A percentile compares a stretch with the other conserved stretches of the same genome.
Conservation (phyloP, 2,888 invertebrate genomes). For the Ctena decussata region DNA sequence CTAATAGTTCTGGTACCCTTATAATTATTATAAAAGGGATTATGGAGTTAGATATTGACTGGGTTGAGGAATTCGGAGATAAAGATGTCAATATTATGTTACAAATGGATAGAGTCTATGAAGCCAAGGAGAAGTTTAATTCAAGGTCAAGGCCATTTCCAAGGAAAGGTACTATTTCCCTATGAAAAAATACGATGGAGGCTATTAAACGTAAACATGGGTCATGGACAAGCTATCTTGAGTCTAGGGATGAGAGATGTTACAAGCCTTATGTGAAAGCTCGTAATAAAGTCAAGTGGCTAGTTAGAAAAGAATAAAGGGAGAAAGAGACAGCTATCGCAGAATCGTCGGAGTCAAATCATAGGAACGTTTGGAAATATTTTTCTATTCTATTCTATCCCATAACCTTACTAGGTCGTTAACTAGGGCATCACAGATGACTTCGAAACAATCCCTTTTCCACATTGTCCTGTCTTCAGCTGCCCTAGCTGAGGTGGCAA, state of each 20-base stretch:
- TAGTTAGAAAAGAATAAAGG: constrained; percentile 22
- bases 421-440: no score
- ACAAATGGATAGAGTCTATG: neutral
- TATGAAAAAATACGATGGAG: neutral
- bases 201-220: constrained; percentile 16
- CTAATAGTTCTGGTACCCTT: neutral
- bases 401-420: no score
- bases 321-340: constrained; percentile 18
- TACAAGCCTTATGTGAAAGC: constrained; percentile 28
- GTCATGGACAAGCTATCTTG: constrained; percentile 20
- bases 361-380: constrained; percentile 41
- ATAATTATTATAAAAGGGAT: constrained; percentile 22
- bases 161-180: neutral
- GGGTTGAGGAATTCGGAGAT: neutral
- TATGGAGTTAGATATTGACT: constrained; percentile 23
- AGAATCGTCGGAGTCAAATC: constrained; percentile 28
- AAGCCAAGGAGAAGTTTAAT: constrained; percentile 15
- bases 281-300: constrained; percentile 25
- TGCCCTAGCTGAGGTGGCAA: no score
- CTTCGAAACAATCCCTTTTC: no score
- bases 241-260: neutral
- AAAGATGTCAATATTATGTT: constrained; percentile 11
- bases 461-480: no score
- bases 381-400: no score
- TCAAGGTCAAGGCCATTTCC: neutral